phyloP scores from a whole-genome alignment of 2,797 vertebrate genomes.

The Brotula barbata region DNA sequence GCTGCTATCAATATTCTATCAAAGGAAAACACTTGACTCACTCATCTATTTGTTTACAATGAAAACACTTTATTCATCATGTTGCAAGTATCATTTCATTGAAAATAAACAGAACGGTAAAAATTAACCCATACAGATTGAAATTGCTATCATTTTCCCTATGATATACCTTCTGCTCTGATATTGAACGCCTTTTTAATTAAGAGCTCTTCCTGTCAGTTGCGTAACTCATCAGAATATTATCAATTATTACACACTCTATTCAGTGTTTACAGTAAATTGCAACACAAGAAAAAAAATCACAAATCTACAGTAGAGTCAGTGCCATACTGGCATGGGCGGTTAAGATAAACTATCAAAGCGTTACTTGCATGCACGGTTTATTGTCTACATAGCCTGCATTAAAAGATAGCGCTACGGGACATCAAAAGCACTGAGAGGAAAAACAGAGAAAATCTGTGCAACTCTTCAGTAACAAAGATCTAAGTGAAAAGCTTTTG shows the following conservation, averaged over 20 bases:
- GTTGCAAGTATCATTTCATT: slow-evolving; percentile 63
- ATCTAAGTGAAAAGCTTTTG: slow-evolving; percentile 70
- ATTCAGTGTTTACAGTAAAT: slow-evolving; percentile 70
- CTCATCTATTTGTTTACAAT: slow-evolving; percentile 67
- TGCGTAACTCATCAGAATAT: slow-evolving; percentile 34
- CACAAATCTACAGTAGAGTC: slow-evolving; percentile 75
- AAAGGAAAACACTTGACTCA: neutral
- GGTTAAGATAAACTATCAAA: slow-evolving; percentile 70
- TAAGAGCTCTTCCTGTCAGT: slow-evolving; percentile 50
- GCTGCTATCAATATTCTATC: neutral
- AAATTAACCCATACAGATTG: slow-evolving; percentile 69
- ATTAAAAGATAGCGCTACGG: slow-evolving; percentile 70
- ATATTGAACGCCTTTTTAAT: slow-evolving; percentile 67
- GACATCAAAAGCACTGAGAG: slow-evolving; percentile 71
- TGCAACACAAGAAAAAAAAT: slow-evolving; percentile 68
- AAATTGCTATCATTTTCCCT: slow-evolving; percentile 52
- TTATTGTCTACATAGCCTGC: slow-evolving; percentile 68
- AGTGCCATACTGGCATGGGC: slow-evolving; percentile 59
- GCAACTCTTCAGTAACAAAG: slow-evolving; percentile 69
- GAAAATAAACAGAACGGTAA: slow-evolving; percentile 71
- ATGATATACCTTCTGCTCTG: slow-evolving; percentile 35
- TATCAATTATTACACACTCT: slow-evolving; percentile 64
- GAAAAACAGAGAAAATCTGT: slow-evolving; percentile 62
- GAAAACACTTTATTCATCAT: slow-evolving; percentile 80
- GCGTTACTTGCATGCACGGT: slow-evolving; percentile 78